These are phyloP conservation scores for Pangasius sanitwongsei DNA, from an alignment of 2,797 vertebrate species.

Conservation along the genomic window DNA sequence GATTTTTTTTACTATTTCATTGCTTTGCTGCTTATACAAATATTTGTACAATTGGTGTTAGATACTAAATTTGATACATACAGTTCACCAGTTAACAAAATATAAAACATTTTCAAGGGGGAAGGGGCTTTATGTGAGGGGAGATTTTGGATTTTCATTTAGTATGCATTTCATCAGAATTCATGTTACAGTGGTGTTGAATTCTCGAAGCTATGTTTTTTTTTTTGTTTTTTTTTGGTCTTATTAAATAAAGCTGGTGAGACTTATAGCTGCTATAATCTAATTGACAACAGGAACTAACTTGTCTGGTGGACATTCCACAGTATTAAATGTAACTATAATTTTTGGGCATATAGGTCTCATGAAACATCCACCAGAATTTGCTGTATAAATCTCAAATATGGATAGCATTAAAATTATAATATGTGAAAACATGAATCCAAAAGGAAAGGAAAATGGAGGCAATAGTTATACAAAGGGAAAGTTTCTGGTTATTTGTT, in stretches of 20 bases:
- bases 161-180: neutral
- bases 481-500: neutral
- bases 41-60: neutral
- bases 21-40: neutral
- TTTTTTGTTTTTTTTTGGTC: neutral
- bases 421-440: neutral
- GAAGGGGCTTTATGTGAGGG: neutral
- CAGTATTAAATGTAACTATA: neutral
- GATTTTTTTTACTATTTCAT: neutral
- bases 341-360: neutral
- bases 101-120: neutral
- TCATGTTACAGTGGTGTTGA: neutral
- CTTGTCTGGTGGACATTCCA: neutral
- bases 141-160: neutral
- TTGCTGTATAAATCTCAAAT: conserved; percentile 4
- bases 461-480: neutral
- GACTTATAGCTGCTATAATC: neutral
- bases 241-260: neutral
- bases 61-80: neutral
- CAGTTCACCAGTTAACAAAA: neutral
- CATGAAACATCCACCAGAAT: neutral
- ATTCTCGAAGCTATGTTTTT: neutral
- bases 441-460: neutral
- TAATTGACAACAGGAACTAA: neutral
- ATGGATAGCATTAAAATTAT: neutral